A percentile compares a stretch with the other conserved stretches of the same genome.
These are phyloP conservation scores for Tetragonula clypearis DNA, from an alignment of 1,140 invertebrate genomes.

Conservation along the genomic window DNA sequence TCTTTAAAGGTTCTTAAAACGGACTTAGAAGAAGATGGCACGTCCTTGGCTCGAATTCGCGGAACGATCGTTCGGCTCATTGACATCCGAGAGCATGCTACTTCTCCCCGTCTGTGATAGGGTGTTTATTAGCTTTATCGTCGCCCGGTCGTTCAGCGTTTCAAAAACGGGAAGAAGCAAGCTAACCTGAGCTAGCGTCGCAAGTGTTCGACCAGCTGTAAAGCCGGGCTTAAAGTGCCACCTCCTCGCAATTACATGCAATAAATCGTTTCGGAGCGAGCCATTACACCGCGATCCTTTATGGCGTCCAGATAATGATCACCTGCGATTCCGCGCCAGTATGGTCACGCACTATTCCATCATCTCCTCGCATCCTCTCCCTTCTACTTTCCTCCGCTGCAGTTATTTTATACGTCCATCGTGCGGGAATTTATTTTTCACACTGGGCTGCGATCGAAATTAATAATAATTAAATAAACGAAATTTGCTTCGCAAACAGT, in stretches of 20 bases:
- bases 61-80: not conserved
- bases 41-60: not conserved
- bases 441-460: too few species aligned
- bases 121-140: constrained; percentile 15
- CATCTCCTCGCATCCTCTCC: not conserved
- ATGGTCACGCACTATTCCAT: not conserved
- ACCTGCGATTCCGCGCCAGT: constrained; percentile 3
- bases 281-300: constrained; percentile 31
- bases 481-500: too few species aligned
- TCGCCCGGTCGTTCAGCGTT: not conserved
- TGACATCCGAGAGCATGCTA: not conserved
- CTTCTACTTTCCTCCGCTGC: too few species aligned
- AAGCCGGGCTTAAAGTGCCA: constrained; percentile 4
- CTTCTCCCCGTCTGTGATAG: not conserved
- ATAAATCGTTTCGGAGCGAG: constrained; percentile 27
- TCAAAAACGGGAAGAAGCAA: too few species aligned
- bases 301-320: constrained; percentile 22
- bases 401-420: too few species aligned
- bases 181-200: not conserved
- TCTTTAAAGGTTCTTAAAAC: too few species aligned
- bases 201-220: not conserved
- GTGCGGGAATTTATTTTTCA: too few species aligned
- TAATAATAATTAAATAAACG: too few species aligned
- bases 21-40: not conserved
- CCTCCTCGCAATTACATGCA: constrained; percentile 37